Evolutionary conservation across 2,888 invertebrate species (phyloP), one percentile per base, ranked within the genome.

Genomic region (Patella pellucida): DNA sequence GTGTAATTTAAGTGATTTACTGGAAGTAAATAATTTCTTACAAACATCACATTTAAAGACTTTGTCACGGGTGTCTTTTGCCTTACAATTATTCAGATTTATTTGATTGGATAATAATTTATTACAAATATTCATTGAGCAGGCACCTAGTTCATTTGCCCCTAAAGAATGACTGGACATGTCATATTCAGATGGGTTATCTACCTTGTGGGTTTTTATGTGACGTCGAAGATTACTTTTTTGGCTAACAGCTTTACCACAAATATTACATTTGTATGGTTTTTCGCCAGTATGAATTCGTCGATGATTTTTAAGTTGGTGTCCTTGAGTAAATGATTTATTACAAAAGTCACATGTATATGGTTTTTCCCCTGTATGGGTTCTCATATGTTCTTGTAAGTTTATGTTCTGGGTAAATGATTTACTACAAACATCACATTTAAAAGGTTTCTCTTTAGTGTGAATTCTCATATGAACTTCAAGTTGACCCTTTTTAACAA

Each of bases 331-430:
- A 62, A 62, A 62, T 23, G 23, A 62, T 62, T 62, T 62, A 19
- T 14, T 23, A 62, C 62, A 62, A 14, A 62, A 62, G 12, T 62
- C 62, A 62, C 62, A 62, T 11, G 19, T 62, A 23, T 23, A 62
- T 62, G 62, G 62, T 62, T 62, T 62, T 14, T 62, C 62, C 23
- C 62, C 62, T 23, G 62, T 62, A 62, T 62, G 62, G 7, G 23
- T 62, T 62, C 23, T 62, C 19, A 12, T 23, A 62, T 62, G 62
- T 23, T 19, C 62, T 23, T 62, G 19, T 62, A 62, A 14, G 14
- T 62, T 19, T 11, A 19, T 23, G 3, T 19, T 62, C 19, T 19
- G 19, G 19, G 19, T 62, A 62, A 23, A 62, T 23, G 62, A 62
- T 23, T 62, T 62, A 7, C 62, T 14, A 62, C 62, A 62, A 62